Evolutionary conservation across 1,140 invertebrate species (phyloP).

Genomic region (Lucilia cuprina): DNA sequence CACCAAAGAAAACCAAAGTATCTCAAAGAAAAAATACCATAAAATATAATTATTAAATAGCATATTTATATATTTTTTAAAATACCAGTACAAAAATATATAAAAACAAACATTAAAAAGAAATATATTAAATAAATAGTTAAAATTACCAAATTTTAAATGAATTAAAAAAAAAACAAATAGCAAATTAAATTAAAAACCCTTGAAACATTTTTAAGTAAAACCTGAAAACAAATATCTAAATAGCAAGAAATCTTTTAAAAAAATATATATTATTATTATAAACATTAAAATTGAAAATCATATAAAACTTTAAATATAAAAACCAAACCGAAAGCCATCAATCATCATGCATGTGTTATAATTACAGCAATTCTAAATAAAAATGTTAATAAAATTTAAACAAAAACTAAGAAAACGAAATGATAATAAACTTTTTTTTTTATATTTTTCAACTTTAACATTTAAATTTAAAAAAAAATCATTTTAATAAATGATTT

Average conservation of each 20-base stretch:
- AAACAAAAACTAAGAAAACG: neutral
- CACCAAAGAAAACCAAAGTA: slow-evolving; percentile 31
- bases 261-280: neutral
- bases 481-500: neutral
- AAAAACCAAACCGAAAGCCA: neutral
- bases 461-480: neutral
- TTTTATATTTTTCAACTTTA: neutral
- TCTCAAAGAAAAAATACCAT: slow-evolving; percentile 11
- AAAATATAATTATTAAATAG: neutral
- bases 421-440: neutral
- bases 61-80: slow-evolving; percentile 28
- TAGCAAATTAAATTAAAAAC: neutral
- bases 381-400: neutral
- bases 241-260: neutral
- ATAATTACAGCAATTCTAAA: neutral
- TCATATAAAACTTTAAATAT: neutral
- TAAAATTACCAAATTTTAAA: slow-evolving; percentile 2
- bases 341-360: neutral
- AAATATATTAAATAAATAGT: neutral
- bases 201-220: neutral
- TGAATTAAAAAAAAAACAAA: neutral
- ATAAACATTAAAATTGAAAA: no score
- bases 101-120: neutral
- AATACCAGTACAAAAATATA: slow-evolving; percentile 28
- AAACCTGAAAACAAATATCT: neutral